These are phyloP conservation scores for Epiblema foenella DNA, from an alignment of 2,888 invertebrate genomes.

Conservation along the genomic window DNA sequence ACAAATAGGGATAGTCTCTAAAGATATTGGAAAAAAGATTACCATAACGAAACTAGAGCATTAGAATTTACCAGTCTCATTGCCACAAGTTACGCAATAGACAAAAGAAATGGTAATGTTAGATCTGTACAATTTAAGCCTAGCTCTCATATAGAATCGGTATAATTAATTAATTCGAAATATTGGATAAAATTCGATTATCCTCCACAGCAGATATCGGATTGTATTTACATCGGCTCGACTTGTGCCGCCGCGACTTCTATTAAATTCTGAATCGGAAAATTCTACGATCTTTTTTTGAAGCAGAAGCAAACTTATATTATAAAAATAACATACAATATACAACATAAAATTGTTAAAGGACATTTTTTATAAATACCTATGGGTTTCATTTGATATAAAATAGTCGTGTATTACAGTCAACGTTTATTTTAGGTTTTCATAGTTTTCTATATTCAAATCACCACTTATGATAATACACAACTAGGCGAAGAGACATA, in stretches of 20 bases:
- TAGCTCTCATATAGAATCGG: constrained; percentile 5
- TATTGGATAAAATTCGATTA: constrained; percentile 13
- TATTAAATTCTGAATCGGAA: constrained; percentile 16
- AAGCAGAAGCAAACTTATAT: neutral
- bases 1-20: neutral
- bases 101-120: neutral
- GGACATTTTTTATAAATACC: neutral
- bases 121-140: neutral
- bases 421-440: no score
- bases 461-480: no score
- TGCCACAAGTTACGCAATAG: no score
- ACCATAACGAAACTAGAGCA: no score
- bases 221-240: constrained; percentile 16
- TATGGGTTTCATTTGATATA: neutral
- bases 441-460: no score
- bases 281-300: neutral
- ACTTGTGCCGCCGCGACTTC: constrained; percentile 9
- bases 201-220: neutral
- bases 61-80: no score
- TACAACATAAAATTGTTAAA: neutral
- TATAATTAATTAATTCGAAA: constrained; percentile 5
- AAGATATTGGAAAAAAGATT: no score
- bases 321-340: neutral
- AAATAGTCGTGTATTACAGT: no score
- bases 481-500: no score